These are phyloP conservation scores for Phaethon lepturus DNA, from an alignment of 2,113 vertebrate species.

Conservation along the genomic window DNA sequence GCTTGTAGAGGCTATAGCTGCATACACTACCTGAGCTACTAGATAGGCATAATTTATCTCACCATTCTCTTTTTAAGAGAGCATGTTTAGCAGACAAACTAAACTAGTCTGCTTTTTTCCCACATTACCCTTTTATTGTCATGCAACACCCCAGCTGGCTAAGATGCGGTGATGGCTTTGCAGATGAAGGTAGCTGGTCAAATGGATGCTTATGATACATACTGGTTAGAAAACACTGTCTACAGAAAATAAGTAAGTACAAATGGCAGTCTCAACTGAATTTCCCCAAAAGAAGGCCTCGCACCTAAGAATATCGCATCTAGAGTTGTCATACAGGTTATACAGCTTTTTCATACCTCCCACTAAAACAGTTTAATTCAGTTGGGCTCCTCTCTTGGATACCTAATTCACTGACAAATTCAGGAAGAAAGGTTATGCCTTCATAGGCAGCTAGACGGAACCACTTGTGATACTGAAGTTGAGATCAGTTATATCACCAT, in stretches of 20 bases:
- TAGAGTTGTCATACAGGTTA: not conserved
- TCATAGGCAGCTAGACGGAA: not conserved
- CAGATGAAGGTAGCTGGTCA: not conserved
- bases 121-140: not conserved
- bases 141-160: not conserved
- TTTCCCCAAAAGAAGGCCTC: not conserved
- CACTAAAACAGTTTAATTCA: not conserved
- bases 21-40: not conserved
- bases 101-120: not conserved
- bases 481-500: not conserved
- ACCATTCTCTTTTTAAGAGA: not conserved
- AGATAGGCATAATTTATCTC: not conserved
- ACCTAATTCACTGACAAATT: not conserved
- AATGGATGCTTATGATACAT: not conserved
- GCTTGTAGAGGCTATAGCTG: not conserved
- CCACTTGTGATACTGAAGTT: not conserved
- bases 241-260: not conserved
- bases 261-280: not conserved
- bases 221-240: not conserved
- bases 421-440: conserved; percentile 9
- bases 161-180: not conserved
- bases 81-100: not conserved
- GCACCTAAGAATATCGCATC: not conserved
- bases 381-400: not conserved
- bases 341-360: not conserved